Evolutionary conservation across 1,140 invertebrate genomes (phyloP).

Genomic region (Cydia splendana): DNA sequence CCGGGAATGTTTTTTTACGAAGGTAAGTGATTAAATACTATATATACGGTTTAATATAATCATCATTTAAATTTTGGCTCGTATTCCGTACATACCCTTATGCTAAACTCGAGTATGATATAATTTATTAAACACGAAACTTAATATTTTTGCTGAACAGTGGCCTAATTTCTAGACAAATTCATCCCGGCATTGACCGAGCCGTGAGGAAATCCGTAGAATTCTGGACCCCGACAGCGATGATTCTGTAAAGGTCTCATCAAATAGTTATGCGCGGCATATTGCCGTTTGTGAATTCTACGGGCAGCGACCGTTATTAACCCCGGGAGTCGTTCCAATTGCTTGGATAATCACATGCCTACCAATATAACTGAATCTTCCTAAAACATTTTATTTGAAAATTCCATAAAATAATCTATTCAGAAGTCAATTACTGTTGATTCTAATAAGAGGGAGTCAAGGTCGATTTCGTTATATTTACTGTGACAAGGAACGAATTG

Average conservation of each 20-base stretch:
- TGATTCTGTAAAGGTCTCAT: conserved; percentile 44
- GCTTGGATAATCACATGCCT: not conserved
- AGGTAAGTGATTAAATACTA: too few species aligned
- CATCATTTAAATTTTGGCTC: too few species aligned
- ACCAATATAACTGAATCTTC: not conserved
- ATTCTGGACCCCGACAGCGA: not conserved
- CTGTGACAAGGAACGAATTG: too few species aligned
- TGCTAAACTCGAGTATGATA: too few species aligned
- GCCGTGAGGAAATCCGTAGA: not conserved
- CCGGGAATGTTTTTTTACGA: too few species aligned
- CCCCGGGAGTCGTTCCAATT: conserved; percentile 37
- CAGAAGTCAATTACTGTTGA: too few species aligned
- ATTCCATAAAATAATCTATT: too few species aligned
- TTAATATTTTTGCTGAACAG: not conserved
- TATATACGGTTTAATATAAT: too few species aligned
- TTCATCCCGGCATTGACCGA: not conserved
- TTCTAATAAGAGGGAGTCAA: too few species aligned
- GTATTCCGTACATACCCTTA: too few species aligned
- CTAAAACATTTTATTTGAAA: not conserved
- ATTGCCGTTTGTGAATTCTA: conserved; percentile 60
- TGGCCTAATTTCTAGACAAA: not conserved
- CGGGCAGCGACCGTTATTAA: conserved; percentile 67
- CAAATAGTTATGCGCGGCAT: conserved; percentile 57
- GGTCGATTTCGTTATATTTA: too few species aligned
- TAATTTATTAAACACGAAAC: too few species aligned